Conservation (phyloP, 2,888 invertebrate genomes). For the Parapristionchus giblindavisi region DNA sequence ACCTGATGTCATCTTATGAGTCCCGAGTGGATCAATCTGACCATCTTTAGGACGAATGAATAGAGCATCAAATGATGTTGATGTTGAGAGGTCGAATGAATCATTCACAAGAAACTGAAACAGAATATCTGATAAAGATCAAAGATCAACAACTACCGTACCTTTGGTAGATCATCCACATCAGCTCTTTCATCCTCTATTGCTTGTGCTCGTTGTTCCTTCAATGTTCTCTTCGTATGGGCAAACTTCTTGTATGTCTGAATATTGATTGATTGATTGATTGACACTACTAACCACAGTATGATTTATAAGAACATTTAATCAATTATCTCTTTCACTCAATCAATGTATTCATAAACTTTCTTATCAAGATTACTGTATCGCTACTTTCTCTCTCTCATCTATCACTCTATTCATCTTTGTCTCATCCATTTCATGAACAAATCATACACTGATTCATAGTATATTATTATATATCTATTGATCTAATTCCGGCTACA, state of each 20-base stretch:
- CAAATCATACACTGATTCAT: not conserved
- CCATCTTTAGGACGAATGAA: slow-evolving; percentile 60
- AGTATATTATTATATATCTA: not conserved
- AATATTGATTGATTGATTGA: slow-evolving; percentile 37
- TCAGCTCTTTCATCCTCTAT: slow-evolving; percentile 35
- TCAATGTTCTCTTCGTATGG: slow-evolving; percentile 56
- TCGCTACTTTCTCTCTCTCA: too few relatives aligned
- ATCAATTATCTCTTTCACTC: too few relatives aligned
- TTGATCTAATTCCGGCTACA: not conserved
- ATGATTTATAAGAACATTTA: not conserved
- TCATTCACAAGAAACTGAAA: slow-evolving; percentile 63
- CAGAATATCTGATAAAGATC: not conserved
- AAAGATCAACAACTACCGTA: slow-evolving; percentile 13
- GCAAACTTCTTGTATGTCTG: slow-evolving; percentile 65
- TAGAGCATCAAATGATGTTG: slow-evolving; percentile 59
- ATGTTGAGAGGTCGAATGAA: slow-evolving; percentile 55
- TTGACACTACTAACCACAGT: not conserved
- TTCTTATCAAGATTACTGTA: too few relatives aligned
- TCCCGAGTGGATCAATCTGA: slow-evolving; percentile 53
- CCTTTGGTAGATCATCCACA: slow-evolving; percentile 37
- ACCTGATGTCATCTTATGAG: slow-evolving; percentile 21
- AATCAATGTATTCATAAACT: too few relatives aligned
- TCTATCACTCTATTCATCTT: not conserved
- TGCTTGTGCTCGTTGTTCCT: slow-evolving; percentile 41
- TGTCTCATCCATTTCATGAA: not conserved